Percentiles rank a stretch among this genome's conserved stretches.
Evolutionary conservation across 2,888 invertebrate genomes (phyloP).

Genomic region (Agrilus mali): DNA sequence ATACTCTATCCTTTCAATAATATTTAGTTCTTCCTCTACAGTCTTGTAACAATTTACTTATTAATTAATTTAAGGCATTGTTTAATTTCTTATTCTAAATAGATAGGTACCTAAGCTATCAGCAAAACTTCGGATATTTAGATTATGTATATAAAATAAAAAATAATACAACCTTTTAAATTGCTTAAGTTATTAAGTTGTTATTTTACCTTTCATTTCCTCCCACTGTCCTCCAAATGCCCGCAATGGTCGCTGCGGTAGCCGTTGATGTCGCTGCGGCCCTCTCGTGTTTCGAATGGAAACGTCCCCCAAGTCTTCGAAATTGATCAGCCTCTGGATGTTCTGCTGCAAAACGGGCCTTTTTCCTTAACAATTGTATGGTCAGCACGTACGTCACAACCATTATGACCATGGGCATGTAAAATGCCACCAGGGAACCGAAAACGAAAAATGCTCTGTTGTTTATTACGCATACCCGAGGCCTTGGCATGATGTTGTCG

Average conservation of each 20-base stretch:
- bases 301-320: slow-evolving; percentile 37
- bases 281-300: slow-evolving; percentile 23
- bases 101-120: too few relatives aligned
- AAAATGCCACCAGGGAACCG: slow-evolving; percentile 87
- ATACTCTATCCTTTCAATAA: too few relatives aligned
- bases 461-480: slow-evolving; percentile 67
- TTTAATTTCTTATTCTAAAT: too few relatives aligned
- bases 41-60: too few relatives aligned
- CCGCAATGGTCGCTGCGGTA: slow-evolving; percentile 19
- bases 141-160: too few relatives aligned
- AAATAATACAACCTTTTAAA: too few relatives aligned
- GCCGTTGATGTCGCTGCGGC: slow-evolving; percentile 14
- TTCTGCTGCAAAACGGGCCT: slow-evolving; percentile 59
- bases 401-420: slow-evolving; percentile 93
- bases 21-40: too few relatives aligned
- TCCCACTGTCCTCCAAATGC: slow-evolving; percentile 32
- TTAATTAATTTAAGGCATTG: too few relatives aligned
- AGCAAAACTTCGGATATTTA: too few relatives aligned
- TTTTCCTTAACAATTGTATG: slow-evolving; percentile 70
- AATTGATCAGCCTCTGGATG: slow-evolving; percentile 49
- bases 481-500: slow-evolving; percentile 68
- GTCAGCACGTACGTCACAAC: slow-evolving; percentile 84
- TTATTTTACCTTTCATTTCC: slow-evolving; percentile 26
- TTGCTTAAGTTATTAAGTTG: too few relatives aligned
- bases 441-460: slow-evolving; percentile 79